These are phyloP conservation scores for Aegithalos caudatus DNA, from an alignment of 2,113 vertebrate genomes.

Conservation along the genomic window DNA sequence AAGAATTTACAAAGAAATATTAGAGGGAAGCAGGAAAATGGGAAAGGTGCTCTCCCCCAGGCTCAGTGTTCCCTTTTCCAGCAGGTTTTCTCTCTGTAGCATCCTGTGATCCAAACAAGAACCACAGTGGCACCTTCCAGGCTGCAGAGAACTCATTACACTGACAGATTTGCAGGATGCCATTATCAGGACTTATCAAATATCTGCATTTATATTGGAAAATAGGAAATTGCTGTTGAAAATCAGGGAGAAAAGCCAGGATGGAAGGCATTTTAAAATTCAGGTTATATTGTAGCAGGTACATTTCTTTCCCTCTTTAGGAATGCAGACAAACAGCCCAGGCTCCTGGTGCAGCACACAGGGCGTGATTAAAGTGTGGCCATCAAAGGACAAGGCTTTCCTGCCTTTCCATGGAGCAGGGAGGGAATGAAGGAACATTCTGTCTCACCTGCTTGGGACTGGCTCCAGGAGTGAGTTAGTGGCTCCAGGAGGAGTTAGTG, in stretches of 20 bases:
- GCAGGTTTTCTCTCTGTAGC: neutral
- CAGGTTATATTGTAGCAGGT: neutral
- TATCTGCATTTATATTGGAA: neutral
- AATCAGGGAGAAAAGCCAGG: neutral
- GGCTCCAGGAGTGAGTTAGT: rapidly evolving
- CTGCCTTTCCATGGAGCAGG: neutral
- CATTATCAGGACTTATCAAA: neutral
- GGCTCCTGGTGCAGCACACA: rapidly evolving
- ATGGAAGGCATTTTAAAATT: neutral
- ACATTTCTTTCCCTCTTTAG: neutral
- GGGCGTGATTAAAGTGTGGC: rapidly evolving
- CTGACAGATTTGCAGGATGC: neutral
- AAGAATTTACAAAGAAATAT: neutral
- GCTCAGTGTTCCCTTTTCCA: neutral
- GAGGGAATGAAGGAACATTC: neutral
- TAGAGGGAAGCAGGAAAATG: neutral
- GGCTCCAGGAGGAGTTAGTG: too few species aligned
- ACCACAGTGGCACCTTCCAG: neutral
- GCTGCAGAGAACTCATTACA: neutral
- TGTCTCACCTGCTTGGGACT: neutral
- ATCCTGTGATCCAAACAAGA: neutral
- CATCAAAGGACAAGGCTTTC: neutral
- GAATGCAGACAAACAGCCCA: neutral
- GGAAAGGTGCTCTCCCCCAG: neutral
- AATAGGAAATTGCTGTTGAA: neutral